Evolutionary conservation across 2,888 invertebrate genomes (phyloP), one percentile per base, ranked within the genome.

Genomic region (Pammene fasciana): DNA sequence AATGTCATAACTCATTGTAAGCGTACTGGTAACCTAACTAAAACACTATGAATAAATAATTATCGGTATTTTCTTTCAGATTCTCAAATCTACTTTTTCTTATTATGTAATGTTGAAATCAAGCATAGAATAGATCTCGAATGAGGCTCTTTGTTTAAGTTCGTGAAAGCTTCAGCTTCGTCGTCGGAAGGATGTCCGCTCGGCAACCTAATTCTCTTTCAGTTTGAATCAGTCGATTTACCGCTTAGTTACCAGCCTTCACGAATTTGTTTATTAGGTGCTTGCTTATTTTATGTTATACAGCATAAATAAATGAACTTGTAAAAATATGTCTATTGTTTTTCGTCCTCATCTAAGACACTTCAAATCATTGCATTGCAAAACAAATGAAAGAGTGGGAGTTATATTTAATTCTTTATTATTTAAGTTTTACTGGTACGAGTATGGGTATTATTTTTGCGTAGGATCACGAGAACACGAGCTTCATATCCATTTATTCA

Each of bases 51-150:
- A 36, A 7, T 36, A 6, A 38, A 9, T 3, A 38, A 46, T 14
- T 14, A 43, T 11, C 10, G 10, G 43, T 16, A 5, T 5, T 48
- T 55, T 59, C 0, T 67, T 64, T 60, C 70, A 70, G 70, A 70
- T 70, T 26, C 41, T 70, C 7, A 70, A 70, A 60, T 70, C 70
- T 41, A 70, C 70, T 7, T 70, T 70, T 34, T 70, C 70, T 6
- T 70, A 70, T 16, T 70, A 70, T 14, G 70, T 70, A 3, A 70
- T 70, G 65, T 41, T 70, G 46, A 60, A 70, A 60, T 65, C 70
- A 38, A 60, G 46, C 14, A 65, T 70, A 16, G 46, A 65, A 55
- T 70, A 48, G 45, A 45, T 6, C 4, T 3, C 10, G 10, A 6
- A 6, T 10, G 16, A 16, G 48, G 16, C 10, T 14, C 0, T 9